A percentile compares a stretch with the other conserved stretches of the same genome.
Evolutionary conservation across 2,113 vertebrate species (phyloP).

Genomic region (Pholis gunnellus): DNA sequence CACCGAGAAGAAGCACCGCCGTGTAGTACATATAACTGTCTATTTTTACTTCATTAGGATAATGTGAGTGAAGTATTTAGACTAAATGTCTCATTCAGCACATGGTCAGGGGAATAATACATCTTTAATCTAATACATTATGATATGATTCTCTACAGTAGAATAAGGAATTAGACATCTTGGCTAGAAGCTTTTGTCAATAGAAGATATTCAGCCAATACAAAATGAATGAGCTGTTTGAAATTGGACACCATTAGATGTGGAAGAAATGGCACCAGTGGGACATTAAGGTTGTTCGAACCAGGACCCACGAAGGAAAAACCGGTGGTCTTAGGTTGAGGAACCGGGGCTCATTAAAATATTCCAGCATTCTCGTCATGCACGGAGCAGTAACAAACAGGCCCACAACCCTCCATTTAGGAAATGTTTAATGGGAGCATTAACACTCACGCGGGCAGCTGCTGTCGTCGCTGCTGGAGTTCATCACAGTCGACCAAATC

Average conservation of each 20-base stretch:
- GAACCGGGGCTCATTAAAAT: conserved; percentile 47
- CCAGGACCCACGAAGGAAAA: neutral
- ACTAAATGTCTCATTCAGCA: neutral
- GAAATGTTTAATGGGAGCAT: conserved; percentile 68
- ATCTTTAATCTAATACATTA: neutral
- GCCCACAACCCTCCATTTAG: conserved; percentile 53
- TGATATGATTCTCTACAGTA: neutral
- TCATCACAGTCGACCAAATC: conserved; percentile 54
- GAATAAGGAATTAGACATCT: neutral
- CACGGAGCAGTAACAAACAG: conserved; percentile 48
- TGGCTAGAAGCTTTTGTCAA: conserved; percentile 8
- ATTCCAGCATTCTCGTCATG: conserved; percentile 34
- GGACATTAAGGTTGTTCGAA: conserved; percentile 22
- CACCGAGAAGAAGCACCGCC: neutral
- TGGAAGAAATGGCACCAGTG: neutral
- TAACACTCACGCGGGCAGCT: conserved; percentile 53
- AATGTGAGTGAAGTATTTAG: neutral
- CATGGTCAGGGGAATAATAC: neutral
- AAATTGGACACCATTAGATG: conserved; percentile 18
- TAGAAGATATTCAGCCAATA: conserved; percentile 20
- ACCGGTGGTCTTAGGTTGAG: conserved; percentile 17
- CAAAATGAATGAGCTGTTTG: conserved; percentile 26
- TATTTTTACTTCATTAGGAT: neutral
- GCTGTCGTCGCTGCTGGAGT: conserved; percentile 42
- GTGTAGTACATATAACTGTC: neutral